phyloP scores from a whole-genome alignment of 2,888 invertebrate species.

The Phalera bucephala region DNA sequence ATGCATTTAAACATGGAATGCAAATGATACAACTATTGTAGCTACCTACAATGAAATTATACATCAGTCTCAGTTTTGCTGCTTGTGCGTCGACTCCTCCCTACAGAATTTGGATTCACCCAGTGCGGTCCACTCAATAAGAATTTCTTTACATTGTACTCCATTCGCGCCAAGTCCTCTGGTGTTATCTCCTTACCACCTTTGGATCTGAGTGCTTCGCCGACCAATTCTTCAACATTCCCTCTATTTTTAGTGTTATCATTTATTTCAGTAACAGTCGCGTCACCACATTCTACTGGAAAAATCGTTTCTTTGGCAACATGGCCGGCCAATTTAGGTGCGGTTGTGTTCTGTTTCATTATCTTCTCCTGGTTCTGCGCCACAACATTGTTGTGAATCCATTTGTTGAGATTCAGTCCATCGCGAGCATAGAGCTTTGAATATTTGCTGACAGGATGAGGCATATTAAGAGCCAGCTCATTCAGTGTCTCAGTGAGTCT shows the following conservation, averaged over 20 bases:
- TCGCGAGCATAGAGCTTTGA: slow-evolving; percentile 61
- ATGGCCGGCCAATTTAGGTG: slow-evolving; percentile 50
- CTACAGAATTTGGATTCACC: slow-evolving; percentile 52
- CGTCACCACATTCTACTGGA: slow-evolving; percentile 67
- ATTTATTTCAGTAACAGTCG: slow-evolving; percentile 62
- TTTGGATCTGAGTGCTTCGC: slow-evolving; percentile 54
- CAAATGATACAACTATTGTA: slow-evolving; percentile 28
- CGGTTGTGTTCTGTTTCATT: slow-evolving; percentile 27
- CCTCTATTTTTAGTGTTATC: slow-evolving; percentile 54
- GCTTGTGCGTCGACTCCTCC: slow-evolving; percentile 73
- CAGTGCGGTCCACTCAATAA: slow-evolving; percentile 83
- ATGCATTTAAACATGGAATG: too few relatives aligned
- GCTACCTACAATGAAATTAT: slow-evolving; percentile 60
- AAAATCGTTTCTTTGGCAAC: slow-evolving; percentile 71
- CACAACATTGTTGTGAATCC: slow-evolving; percentile 48
- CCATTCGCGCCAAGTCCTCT: slow-evolving; percentile 88
- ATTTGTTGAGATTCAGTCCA: slow-evolving; percentile 43
- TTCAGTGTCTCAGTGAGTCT: slow-evolving; percentile 70
- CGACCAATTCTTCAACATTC: slow-evolving; percentile 45
- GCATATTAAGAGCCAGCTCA: slow-evolving; percentile 75
- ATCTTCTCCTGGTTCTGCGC: slow-evolving; percentile 43
- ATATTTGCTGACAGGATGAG: slow-evolving; percentile 75
- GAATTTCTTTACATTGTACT: slow-evolving; percentile 90
- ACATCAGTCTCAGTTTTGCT: slow-evolving; percentile 83
- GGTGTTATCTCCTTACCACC: slow-evolving; percentile 69